phyloP scores from a whole-genome alignment of 1,140 invertebrate species.

The Microplitis demolitor region DNA sequence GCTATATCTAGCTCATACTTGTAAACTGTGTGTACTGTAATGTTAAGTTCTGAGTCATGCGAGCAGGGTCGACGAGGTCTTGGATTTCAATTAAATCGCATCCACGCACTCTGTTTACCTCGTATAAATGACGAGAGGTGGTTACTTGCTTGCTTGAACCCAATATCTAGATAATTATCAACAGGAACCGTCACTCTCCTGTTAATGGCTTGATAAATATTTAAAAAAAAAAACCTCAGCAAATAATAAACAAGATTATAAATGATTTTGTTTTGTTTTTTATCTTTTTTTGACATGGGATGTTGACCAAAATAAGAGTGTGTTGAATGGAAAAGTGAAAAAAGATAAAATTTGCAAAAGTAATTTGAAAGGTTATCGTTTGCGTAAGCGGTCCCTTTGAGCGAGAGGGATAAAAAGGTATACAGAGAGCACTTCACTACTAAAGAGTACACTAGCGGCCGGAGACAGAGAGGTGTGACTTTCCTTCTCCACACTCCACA shows the following conservation, averaged over 20 bases:
- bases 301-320: too few relatives aligned
- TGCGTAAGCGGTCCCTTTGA: conserved; percentile 27
- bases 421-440: conserved; percentile 10
- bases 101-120: conserved; percentile 34
- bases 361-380: conserved; percentile 5
- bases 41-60: conserved; percentile 26
- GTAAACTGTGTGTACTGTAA: too few relatives aligned
- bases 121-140: conserved; percentile 28
- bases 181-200: conserved; percentile 16
- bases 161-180: conserved; percentile 24
- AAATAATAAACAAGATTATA: too few relatives aligned
- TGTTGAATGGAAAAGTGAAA: neutral
- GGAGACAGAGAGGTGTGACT: conserved; percentile 43
- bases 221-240: neutral
- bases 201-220: neutral
- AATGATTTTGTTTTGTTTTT: too few relatives aligned
- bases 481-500: conserved; percentile 44
- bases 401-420: neutral
- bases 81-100: conserved; percentile 35
- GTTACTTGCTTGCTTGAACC: conserved; percentile 5
- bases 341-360: neutral
- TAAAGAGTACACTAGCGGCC: conserved; percentile 17
- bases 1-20: too few relatives aligned
- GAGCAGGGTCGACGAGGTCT: conserved; percentile 31
- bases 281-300: too few relatives aligned